Evolutionary conservation across 2,888 invertebrate species (phyloP), one percentile per base, ranked within the genome.

Genomic region (Unio pictorum): DNA sequence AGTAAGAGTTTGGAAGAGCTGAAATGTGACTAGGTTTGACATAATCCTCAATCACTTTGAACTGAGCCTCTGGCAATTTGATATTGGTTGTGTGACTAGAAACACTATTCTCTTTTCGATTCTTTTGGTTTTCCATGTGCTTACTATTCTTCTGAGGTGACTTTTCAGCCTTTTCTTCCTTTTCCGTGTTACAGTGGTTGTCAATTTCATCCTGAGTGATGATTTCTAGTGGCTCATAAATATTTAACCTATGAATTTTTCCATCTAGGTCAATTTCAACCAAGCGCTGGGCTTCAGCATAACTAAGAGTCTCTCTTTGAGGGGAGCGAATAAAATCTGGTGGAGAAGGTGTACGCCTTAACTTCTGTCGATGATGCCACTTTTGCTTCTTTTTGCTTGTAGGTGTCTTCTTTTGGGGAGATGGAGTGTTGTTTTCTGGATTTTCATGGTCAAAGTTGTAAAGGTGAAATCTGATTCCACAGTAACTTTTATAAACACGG

Each of bases 181-280:
- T 89, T 67, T 88, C 88, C 26, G 84, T 85, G 69, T 89, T 89
- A 73, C 86, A 82, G 61, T 86, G 86, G 76, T 88, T 87, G 62
- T 88, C 88, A 71, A 89, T 86, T 67, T 87, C 87, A 85, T 88
- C 88, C 71, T 89, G 88, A 45, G 85, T 83, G 30, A 91, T 88
- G 60, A 91, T 88, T 74, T 90, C 89, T 59, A 92, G 78, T 1
- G 90, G 90, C 77, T 92, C 91, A 79, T 88, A 90, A 63, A 92
- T 91, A 79, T 91, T 91, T 57, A 92, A 88, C 71, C 94, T 92
- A 70, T 94, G 93, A 69, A 94, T 93, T 88, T 94, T 93, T 0
- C 95, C 95, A 88, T 95, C 94, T n/a, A 95, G 92, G 86, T 96
- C 95, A 86, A 96, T 94, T 88, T 95, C 95, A 0, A 96, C 95